Evolutionary conservation across 2,113 vertebrate genomes (phyloP).

Genomic region (Rhabdomys dilectus): DNA sequence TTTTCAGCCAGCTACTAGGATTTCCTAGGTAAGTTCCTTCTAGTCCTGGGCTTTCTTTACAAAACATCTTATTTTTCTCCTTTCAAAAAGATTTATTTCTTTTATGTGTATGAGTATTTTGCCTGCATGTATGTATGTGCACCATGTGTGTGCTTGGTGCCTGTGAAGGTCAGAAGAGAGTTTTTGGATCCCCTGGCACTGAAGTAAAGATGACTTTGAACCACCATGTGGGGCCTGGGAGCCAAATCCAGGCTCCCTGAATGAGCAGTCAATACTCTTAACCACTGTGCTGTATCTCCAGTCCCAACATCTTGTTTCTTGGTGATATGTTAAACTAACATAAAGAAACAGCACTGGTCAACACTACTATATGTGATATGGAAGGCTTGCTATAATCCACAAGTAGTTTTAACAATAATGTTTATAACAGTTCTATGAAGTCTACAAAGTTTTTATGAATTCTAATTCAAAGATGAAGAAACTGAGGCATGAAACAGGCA

Average conservation of each 20-base stretch:
- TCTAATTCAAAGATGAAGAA: slow-evolving; percentile 41
- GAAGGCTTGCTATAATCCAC: not conserved
- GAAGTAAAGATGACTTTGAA: not conserved
- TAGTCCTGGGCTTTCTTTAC: slow-evolving; percentile 21
- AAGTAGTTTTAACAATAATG: not conserved
- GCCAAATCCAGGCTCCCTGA: not conserved
- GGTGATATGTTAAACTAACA: not conserved
- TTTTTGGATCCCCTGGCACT: not conserved
- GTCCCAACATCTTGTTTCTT: not conserved
- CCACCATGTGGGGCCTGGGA: not conserved
- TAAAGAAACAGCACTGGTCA: not conserved
- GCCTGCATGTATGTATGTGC: not conserved
- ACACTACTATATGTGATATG: not conserved
- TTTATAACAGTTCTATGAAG: not conserved
- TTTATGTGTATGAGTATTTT: not conserved
- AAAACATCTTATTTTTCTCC: not conserved
- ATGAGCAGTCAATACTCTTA: not conserved
- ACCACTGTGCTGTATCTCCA: not conserved
- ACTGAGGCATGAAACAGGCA: not conserved
- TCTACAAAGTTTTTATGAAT: not conserved
- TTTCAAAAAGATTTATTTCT: not conserved
- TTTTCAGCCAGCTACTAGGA: not conserved
- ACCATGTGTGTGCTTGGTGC: not conserved
- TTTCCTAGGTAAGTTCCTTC: not conserved
- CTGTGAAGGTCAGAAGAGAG: not conserved